phyloP scores from a whole-genome alignment of 2,113 vertebrate genomes.

The Callopanchax toddi region DNA sequence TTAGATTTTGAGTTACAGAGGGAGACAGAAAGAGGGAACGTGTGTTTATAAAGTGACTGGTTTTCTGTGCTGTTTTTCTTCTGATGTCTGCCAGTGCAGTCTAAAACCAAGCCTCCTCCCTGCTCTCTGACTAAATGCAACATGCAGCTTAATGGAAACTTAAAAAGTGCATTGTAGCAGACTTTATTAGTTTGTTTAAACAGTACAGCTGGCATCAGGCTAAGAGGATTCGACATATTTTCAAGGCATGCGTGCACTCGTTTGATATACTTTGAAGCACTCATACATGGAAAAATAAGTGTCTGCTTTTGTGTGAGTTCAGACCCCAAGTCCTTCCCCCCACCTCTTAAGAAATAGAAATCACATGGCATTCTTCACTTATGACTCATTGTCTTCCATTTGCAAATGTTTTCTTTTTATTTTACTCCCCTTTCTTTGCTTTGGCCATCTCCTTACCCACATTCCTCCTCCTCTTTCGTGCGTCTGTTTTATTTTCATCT shows the following conservation, averaged over 20 bases:
- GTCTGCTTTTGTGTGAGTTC: constrained; percentile 41
- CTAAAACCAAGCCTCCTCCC: constrained; percentile 51
- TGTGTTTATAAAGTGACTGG: constrained; percentile 42
- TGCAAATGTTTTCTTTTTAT: constrained; percentile 46
- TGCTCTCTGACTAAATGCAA: constrained; percentile 31
- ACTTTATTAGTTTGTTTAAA: constrained; percentile 12
- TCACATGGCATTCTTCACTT: constrained; percentile 76
- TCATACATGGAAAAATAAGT: constrained; percentile 24
- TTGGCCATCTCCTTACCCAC: constrained; percentile 35
- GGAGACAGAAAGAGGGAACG: constrained; percentile 4
- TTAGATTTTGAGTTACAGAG: constrained; percentile 16
- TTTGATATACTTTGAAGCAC: constrained; percentile 15
- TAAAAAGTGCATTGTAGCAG: constrained; percentile 15
- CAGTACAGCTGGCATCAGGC: not conserved
- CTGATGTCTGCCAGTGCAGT: constrained; percentile 41
- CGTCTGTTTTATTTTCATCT: constrained; percentile 55
- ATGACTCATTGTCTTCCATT: constrained; percentile 78
- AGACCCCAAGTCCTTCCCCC: constrained; percentile 45
- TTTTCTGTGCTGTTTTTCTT: constrained; percentile 42
- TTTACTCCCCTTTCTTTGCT: constrained; percentile 48
- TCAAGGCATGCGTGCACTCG: not conserved
- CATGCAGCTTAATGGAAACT: constrained; percentile 61
- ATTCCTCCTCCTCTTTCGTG: constrained; percentile 55
- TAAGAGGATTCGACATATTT: not conserved
- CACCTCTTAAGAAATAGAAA: constrained; percentile 72